Evolutionary conservation across 1,140 invertebrate genomes (phyloP).

Genomic region (Conopomorpha cramerella): DNA sequence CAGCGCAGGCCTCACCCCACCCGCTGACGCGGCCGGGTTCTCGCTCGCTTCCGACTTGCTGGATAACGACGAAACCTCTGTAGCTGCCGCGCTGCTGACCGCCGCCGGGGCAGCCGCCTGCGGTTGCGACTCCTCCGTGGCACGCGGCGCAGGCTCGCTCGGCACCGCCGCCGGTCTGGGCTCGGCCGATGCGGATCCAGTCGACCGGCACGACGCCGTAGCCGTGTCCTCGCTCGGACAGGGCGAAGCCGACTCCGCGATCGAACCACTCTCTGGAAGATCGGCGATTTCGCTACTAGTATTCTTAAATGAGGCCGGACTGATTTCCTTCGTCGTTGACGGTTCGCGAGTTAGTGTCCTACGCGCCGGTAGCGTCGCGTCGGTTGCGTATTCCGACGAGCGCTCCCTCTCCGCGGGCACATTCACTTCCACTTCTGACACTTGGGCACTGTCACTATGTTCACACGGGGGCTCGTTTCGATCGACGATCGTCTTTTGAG

Average conservation of each 20-base stretch:
- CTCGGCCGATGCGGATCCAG: conserved; percentile 5
- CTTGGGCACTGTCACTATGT: conserved; percentile 8
- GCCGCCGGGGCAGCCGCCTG: too few species aligned
- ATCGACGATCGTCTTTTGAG: conserved; percentile 9
- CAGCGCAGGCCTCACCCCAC: conserved; percentile 7
- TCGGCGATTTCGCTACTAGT: conserved; percentile 14
- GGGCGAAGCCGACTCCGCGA: conserved; percentile 5
- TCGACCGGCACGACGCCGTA: conserved; percentile 2
- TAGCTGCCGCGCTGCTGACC: too few species aligned
- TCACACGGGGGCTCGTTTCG: conserved; percentile 2
- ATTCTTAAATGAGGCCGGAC: conserved; percentile 18
- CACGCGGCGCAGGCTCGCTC: conserved; percentile 5
- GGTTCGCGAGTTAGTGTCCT: conserved; percentile 24
- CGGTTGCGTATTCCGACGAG: conserved; percentile 16
- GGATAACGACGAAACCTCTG: too few species aligned
- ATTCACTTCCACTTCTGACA: conserved; percentile 12
- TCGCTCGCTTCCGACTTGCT: too few species aligned
- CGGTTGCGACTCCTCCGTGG: too few species aligned
- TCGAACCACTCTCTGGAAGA: conserved; percentile 10
- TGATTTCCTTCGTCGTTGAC: conserved; percentile 22
- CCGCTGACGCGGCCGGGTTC: conserved; percentile 1
- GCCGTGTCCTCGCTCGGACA: conserved; percentile 4
- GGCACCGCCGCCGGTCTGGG: conserved; percentile 3
- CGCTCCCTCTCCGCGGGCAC: conserved; percentile 9
- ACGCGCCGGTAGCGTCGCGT: conserved; percentile 16